Conservation (phyloP, 2,888 invertebrate genomes). For the Dichetophora obliterata region DNA sequence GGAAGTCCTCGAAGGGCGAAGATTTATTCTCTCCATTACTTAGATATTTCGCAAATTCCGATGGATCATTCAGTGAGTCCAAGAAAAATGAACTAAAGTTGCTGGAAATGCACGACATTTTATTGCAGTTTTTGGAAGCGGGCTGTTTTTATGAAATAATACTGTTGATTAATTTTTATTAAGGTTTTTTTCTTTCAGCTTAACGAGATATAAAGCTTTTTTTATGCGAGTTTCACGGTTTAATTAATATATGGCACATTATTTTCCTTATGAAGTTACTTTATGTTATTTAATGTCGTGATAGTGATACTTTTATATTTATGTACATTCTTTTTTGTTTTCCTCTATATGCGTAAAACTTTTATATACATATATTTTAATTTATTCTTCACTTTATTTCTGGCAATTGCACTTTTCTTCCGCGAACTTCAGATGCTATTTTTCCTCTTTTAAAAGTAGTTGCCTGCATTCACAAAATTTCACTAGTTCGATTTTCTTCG, state of each 20-base stretch:
- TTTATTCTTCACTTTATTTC: constrained; percentile 37
- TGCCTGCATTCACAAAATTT: neutral
- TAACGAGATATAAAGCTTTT: constrained; percentile 43
- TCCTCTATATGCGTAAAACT: constrained; percentile 4
- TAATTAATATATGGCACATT: constrained; percentile 40
- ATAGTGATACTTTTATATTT: neutral
- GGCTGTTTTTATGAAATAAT: constrained; percentile 30
- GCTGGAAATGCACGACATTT: constrained; percentile 70
- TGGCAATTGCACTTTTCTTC: constrained; percentile 26
- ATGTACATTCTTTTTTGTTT: constrained; percentile 15
- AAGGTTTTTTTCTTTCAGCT: neutral
- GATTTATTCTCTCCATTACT: constrained; percentile 69
- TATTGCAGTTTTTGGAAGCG: constrained; percentile 40
- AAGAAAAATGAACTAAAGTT: constrained; percentile 70
- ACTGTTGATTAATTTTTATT: constrained; percentile 20
- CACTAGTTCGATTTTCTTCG: constrained; percentile 13
- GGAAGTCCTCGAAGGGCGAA: constrained; percentile 68
- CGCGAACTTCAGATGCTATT: constrained; percentile 24
- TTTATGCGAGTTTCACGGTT: constrained; percentile 27
- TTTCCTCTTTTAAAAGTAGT: constrained; percentile 24
- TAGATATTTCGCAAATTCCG: constrained; percentile 69
- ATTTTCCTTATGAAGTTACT: constrained; percentile 21
- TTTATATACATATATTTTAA: constrained; percentile 2
- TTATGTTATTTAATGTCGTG: constrained; percentile 9
- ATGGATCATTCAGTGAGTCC: constrained; percentile 69